phyloP scores from a whole-genome alignment of 2,888 invertebrate genomes.

The Fabriciana adippe region DNA sequence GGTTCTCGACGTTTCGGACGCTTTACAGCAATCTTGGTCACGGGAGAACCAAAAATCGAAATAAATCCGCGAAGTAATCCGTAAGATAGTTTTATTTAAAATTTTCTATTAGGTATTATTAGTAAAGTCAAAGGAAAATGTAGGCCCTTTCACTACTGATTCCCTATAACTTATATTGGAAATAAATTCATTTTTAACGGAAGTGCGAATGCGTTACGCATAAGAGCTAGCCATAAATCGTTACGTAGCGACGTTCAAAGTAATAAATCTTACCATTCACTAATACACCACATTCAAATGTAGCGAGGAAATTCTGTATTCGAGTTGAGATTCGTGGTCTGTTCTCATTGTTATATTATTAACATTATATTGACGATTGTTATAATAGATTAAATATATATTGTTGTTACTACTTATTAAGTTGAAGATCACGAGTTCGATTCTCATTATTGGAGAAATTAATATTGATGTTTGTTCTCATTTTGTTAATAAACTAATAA shows the following conservation, averaged over 20 bases:
- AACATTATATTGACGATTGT: neutral
- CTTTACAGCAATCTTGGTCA: no score
- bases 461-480: no score
- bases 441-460: no score
- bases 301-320: constrained; percentile 47
- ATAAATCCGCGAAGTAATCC: no score
- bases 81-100: no score
- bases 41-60: no score
- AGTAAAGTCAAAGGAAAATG: neutral
- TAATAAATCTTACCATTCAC: constrained; percentile 75
- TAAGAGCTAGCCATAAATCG: constrained; percentile 61
- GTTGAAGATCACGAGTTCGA: no score
- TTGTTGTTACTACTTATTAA: no score
- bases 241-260: constrained; percentile 54
- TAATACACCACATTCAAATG: constrained; percentile 77
- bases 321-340: constrained; percentile 24
- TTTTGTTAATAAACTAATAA: no score
- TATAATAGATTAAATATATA: no score
- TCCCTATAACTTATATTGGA: constrained; percentile 28
- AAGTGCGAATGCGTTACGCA: constrained; percentile 40
- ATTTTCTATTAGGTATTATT: neutral
- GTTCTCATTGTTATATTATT: constrained; percentile 16
- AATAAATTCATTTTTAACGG: constrained; percentile 35
- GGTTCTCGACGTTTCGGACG: no score
- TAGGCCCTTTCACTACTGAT: no score